Conservation (phyloP, 2,113 vertebrate genomes). For the Scytalopus superciliaris region DNA sequence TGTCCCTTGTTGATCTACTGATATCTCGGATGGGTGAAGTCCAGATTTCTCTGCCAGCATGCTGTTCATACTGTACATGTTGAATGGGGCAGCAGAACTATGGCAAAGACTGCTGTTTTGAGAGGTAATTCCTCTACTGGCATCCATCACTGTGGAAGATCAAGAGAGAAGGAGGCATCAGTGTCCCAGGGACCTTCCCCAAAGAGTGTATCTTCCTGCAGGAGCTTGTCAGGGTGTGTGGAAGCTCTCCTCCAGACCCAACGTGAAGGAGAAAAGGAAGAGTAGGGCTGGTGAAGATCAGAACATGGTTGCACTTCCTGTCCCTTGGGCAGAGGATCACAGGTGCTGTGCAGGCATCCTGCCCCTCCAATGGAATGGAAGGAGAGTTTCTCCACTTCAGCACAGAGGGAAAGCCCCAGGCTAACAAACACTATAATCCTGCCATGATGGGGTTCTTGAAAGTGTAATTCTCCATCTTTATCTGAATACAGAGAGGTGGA, state of each 20-base stretch:
- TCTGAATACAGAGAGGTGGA: background rate
- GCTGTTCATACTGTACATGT: background rate
- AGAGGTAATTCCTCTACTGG: background rate
- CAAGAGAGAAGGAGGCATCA: background rate
- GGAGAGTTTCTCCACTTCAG: background rate
- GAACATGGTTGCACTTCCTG: background rate
- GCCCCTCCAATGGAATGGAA: rapidly evolving
- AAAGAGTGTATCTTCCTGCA: background rate
- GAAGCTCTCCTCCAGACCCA: background rate
- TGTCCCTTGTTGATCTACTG: background rate
- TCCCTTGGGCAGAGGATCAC: background rate
- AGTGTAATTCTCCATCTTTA: background rate
- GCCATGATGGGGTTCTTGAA: background rate
- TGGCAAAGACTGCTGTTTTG: background rate
- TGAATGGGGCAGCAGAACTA: background rate
- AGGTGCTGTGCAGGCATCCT: background rate
- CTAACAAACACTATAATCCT: background rate
- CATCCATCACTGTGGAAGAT: background rate
- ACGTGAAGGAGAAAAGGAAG: background rate
- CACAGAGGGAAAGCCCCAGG: background rate
- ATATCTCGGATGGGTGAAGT: background rate
- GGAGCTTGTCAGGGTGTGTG: rapidly evolving
- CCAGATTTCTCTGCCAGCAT: background rate
- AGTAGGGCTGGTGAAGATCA: background rate
- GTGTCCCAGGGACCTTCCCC: background rate